Percentiles rank a stretch among this genome's conserved stretches.
Conservation (phyloP, 92 coral and sea anemone species). For the Isaurus tuberculatus region DNA sequence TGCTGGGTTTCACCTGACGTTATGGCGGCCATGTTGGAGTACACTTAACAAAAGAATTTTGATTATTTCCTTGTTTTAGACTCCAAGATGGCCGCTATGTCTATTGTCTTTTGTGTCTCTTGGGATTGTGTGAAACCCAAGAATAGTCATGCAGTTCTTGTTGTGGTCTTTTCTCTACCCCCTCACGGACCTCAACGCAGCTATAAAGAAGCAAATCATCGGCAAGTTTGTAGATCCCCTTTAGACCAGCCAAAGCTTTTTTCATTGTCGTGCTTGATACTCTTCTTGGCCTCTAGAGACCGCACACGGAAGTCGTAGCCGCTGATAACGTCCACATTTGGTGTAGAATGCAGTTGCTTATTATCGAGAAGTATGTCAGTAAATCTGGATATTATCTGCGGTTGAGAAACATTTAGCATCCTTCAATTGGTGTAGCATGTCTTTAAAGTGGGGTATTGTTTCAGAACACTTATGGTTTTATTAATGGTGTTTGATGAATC, state of each 20-base stretch:
- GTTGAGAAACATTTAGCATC: conserved; percentile 46
- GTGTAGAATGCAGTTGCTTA: conserved; percentile 34
- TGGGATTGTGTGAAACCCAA: no score
- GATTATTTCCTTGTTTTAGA: no score
- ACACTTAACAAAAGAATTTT: no score
- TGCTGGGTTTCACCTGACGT: no score
- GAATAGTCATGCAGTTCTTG: conserved; percentile 29
- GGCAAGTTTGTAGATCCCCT: conserved; percentile 19
- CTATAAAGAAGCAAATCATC: conserved; percentile 25
- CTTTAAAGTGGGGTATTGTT: conserved; percentile 45
- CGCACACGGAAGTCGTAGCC: conserved; percentile 38
- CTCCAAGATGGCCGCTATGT: no score
- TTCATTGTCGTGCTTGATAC: conserved; percentile 47
- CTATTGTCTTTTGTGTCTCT: no score
- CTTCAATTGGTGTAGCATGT: conserved; percentile 21
- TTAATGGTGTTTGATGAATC: conserved; percentile 48
- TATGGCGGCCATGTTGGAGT: no score
- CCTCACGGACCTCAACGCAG: background rate
- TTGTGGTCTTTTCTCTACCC: conserved; percentile 30
- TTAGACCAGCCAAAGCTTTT: conserved; percentile 45
- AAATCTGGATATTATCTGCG: conserved; percentile 51
- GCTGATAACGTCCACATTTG: conserved; percentile 33
- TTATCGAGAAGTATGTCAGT: conserved; percentile 42
- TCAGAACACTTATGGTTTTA: conserved; percentile 38
- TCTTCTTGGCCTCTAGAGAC: conserved; percentile 6